Percentiles rank a stretch among this genome's conserved stretches.
Conservation (phyloP, 2,797 vertebrate genomes). For the Lerista edwardsae region DNA sequence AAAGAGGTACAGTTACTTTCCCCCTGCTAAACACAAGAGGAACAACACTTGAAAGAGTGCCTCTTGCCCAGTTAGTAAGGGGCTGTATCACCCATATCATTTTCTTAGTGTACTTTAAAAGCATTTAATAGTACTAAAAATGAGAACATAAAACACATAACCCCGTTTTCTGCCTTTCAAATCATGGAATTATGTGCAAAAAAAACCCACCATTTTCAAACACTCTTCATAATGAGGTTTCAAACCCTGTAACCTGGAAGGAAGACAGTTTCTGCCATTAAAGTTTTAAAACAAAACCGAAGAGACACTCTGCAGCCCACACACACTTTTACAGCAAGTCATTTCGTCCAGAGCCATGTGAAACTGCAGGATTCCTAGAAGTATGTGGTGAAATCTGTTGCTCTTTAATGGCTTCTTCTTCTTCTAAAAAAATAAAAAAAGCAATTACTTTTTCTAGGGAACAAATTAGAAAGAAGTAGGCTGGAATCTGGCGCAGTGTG, state of each 20-base stretch:
- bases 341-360: conserved; percentile 59
- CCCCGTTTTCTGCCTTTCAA: too few species aligned
- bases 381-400: conserved; percentile 68
- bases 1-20: too few species aligned
- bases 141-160: too few species aligned
- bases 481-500: conserved; percentile 26
- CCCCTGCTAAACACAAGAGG: too few species aligned
- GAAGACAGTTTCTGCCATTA: conserved; percentile 53
- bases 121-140: too few species aligned
- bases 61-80: too few species aligned
- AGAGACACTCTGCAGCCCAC: conserved; percentile 63
- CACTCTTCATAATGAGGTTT: conserved; percentile 40
- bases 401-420: conserved; percentile 69
- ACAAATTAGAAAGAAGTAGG: conserved; percentile 50
- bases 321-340: conserved; percentile 65
- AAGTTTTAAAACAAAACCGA: conserved; percentile 57
- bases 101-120: too few species aligned
- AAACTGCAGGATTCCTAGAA: conserved; percentile 67
- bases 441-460: conserved; percentile 68
- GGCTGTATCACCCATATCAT: too few species aligned
- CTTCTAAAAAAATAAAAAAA: conserved; percentile 53
- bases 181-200: too few species aligned
- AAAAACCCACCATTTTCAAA: too few species aligned
- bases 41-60: too few species aligned
- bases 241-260: conserved; percentile 52